Conservation (phyloP, 2,113 vertebrate genomes). For the human region DNA sequence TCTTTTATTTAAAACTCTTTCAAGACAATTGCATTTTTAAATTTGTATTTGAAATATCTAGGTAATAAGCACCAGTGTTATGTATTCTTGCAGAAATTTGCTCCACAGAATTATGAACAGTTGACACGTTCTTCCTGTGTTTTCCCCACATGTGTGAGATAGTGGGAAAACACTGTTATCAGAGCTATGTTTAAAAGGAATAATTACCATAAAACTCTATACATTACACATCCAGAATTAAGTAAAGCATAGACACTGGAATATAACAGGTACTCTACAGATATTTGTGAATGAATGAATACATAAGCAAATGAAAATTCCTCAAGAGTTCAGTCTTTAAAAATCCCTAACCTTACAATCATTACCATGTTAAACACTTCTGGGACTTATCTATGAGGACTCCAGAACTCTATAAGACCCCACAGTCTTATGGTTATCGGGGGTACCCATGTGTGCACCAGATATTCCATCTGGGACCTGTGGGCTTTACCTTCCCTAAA, state of each 20-base stretch:
- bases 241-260: background rate
- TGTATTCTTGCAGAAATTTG: background rate
- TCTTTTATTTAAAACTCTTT: background rate
- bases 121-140: background rate
- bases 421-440: background rate
- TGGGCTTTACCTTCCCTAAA: background rate
- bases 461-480: background rate
- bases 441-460: background rate
- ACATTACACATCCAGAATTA: background rate
- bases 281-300: background rate
- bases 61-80: background rate
- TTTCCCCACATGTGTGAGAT: background rate
- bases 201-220: background rate
- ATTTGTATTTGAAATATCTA: background rate
- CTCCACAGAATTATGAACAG: background rate
- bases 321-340: background rate
- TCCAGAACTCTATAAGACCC: background rate
- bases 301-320: background rate
- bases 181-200: background rate
- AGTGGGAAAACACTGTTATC: background rate
- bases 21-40: background rate
- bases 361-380: background rate
- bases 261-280: background rate
- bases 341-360: background rate
- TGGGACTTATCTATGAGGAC: background rate